A percentile compares a stretch with the other conserved stretches of the same genome.
Evolutionary conservation across 2,888 invertebrate species (phyloP).

Genomic region (Drosophila greeni): DNA sequence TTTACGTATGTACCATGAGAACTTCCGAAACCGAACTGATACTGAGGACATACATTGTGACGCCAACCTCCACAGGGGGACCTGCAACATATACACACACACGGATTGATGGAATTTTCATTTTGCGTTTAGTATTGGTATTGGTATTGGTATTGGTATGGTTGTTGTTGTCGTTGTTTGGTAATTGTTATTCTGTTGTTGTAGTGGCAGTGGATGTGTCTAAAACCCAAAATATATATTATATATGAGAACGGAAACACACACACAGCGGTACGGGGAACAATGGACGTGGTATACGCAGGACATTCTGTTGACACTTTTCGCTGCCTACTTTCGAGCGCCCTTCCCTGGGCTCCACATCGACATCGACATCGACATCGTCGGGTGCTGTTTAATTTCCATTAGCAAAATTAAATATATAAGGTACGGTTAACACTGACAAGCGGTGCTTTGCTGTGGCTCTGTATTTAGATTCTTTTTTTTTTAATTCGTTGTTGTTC

Average conservation of each 20-base stretch:
- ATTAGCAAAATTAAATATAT: slow-evolving; percentile 64
- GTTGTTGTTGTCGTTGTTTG: slow-evolving; percentile 39
- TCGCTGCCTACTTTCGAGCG: slow-evolving; percentile 32
- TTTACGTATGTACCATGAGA: slow-evolving; percentile 90
- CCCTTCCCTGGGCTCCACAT: slow-evolving; percentile 7
- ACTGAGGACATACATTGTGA: slow-evolving; percentile 98
- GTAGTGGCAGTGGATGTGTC: slow-evolving; percentile 24
- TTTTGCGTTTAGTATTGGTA: slow-evolving; percentile 34
- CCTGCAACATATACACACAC: slow-evolving; percentile 85
- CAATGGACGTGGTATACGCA: slow-evolving; percentile 16
- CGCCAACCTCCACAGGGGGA: slow-evolving; percentile 97
- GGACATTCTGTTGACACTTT: slow-evolving; percentile 31
- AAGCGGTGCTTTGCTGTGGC: slow-evolving; percentile 42
- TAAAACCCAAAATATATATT: slow-evolving; percentile 42
- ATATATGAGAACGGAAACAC: slow-evolving; percentile 43
- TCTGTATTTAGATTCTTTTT: slow-evolving; percentile 12
- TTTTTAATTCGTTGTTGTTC: slow-evolving; percentile 25
- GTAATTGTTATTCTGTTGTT: slow-evolving; percentile 26
- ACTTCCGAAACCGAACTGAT: slow-evolving; percentile 99
- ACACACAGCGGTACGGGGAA: slow-evolving; percentile 40
- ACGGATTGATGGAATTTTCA: slow-evolving; percentile 70
- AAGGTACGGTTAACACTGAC: slow-evolving; percentile 46
- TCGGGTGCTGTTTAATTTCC: slow-evolving; percentile 52
- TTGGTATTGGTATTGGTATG: slow-evolving; percentile 34
- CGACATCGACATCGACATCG: slow-evolving; percentile 2